Conservation (phyloP, 2,888 invertebrate genomes). For the Leptinotarsa tumamoca region DNA sequence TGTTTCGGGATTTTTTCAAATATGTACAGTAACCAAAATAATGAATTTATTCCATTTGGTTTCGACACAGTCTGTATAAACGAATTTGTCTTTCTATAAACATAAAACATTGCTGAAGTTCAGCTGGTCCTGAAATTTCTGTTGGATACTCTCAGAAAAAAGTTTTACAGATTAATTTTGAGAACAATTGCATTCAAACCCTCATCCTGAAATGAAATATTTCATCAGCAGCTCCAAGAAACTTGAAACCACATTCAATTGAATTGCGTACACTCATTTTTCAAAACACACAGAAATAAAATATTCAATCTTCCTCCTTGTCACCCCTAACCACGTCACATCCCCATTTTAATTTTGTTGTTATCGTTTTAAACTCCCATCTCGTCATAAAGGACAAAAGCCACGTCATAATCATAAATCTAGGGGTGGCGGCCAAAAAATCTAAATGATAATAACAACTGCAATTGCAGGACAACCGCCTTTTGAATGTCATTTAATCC, state of each 20-base stretch:
- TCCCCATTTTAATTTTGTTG: conserved; percentile 6
- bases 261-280: background rate
- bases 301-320: background rate
- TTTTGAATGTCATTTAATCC: conserved; percentile 27
- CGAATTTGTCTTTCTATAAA: too few species aligned
- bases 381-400: conserved; percentile 33
- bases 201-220: background rate
- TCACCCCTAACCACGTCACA: conserved; percentile 8
- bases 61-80: too few species aligned
- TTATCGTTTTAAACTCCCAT: conserved; percentile 22
- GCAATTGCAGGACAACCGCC: conserved; percentile 28
- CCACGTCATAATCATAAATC: conserved; percentile 51
- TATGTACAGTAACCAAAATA: too few species aligned
- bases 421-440: conserved; percentile 48
- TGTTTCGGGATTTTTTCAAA: too few species aligned
- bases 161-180: too few species aligned
- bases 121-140: too few species aligned
- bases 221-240: background rate
- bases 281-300: conserved; percentile 1
- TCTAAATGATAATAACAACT: conserved; percentile 51
- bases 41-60: too few species aligned
- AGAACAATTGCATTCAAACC: too few species aligned
- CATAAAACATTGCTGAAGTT: too few species aligned
- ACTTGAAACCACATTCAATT: background rate
- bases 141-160: too few species aligned